Conservation (phyloP, 2,113 vertebrate species). For the Coreoperca whiteheadi region DNA sequence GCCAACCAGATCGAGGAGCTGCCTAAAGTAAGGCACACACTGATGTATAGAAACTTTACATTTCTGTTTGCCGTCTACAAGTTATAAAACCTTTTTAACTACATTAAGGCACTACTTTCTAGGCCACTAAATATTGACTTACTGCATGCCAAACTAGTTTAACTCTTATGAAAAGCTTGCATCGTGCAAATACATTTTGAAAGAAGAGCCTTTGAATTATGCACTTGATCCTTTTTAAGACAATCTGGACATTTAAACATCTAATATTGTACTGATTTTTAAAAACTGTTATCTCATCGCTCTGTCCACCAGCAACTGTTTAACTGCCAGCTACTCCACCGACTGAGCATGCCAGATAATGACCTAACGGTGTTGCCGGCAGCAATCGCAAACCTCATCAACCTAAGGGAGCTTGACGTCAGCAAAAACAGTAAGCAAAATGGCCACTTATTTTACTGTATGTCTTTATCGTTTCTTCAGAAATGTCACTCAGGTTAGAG, state of each 20-base stretch:
- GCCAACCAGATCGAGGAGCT: constrained; percentile 99
- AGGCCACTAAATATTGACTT: neutral
- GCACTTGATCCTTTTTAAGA: neutral
- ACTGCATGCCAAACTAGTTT: neutral
- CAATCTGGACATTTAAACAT: neutral
- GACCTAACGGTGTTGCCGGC: constrained; percentile 95
- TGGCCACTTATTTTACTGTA: neutral
- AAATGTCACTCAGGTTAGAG: neutral
- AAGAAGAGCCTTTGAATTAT: neutral
- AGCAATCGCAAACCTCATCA: constrained; percentile 97
- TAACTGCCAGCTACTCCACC: constrained; percentile 97
- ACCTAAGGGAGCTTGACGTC: constrained; percentile 99
- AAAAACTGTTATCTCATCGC: constrained; percentile 58
- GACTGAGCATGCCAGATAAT: constrained; percentile 99
- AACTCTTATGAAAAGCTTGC: neutral
- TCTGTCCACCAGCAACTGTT: constrained; percentile 94
- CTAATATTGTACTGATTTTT: neutral
- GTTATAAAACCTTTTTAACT: neutral
- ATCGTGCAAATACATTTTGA: constrained; percentile 4
- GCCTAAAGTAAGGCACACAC: constrained; percentile 90
- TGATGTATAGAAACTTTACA: constrained; percentile 1
- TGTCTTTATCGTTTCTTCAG: neutral
- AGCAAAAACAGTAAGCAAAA: constrained; percentile 98
- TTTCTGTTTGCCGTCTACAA: neutral
- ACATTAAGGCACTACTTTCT: neutral